Evolutionary conservation across 2,797 vertebrate species (phyloP), one percentile per base, ranked within the genome.

Genomic region (Pseudomugil tenellus): DNA sequence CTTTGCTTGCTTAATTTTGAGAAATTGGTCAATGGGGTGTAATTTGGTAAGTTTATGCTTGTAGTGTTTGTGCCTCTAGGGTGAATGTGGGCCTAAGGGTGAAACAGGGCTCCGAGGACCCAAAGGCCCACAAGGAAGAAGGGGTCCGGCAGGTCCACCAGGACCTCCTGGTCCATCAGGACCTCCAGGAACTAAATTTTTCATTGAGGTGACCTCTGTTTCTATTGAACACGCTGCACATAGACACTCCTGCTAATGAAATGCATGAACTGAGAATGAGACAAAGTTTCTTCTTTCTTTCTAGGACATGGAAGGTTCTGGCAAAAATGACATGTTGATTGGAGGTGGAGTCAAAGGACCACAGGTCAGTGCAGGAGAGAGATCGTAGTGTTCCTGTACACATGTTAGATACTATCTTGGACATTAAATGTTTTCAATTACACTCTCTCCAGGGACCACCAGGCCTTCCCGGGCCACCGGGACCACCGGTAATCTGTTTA

Each of bases 221-320:
- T 5, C 52, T 6, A 51, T 8, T 0, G 58, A 31, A 37, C 41
- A 66, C 4, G n/a, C 51, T 19, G 9, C 34, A 48, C 14, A 67
- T 25, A 37, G n/a, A n/a, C 19, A 46, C 48, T 9, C 34, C 6
- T 28, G 52, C 46, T 55, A 21, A 14, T 29, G n/a, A 19, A 12
- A 31, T 0, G 25, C n/a, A 57, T 14, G 29, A 56, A 8, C 1
- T n/a, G 17, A 64, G 17, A 67, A 16, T 3, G 37, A 43, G 26
- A 62, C 2, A 53, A 17, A 19, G 4, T 2, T 34, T 8, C 1
- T 34, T 34, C 32, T 35, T 35, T 63, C 2, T 80, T 62, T 70
- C 43, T 39, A 98, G 96, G 96, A 97, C 51, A 87, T 93, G 49
- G 96, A 98, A 80, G 96, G 96, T 61, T 98, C 97, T 46, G 96